These are phyloP conservation scores for Xenops minutus DNA, from an alignment of 2,797 vertebrate species.

Conservation along the genomic window DNA sequence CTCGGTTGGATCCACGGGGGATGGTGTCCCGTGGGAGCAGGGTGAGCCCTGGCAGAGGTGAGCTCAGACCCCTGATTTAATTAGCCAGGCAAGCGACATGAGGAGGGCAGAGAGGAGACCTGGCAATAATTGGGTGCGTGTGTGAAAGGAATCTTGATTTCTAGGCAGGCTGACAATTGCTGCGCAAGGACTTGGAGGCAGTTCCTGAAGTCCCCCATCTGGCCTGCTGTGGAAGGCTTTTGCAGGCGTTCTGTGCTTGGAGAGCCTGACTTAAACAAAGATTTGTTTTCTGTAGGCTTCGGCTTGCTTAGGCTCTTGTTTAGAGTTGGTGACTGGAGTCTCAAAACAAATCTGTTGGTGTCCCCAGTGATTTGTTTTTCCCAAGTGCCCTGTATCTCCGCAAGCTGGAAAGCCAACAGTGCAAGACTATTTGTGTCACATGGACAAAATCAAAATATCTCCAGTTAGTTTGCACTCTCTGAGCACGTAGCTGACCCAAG, in stretches of 20 bases:
- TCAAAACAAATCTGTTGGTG: not conserved
- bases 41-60: not conserved
- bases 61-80: not conserved
- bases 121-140: constrained; percentile 20
- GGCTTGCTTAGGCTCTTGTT: constrained; percentile 11
- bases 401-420: not conserved
- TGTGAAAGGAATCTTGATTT: constrained; percentile 58
- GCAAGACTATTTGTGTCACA: not conserved
- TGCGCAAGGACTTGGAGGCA: not conserved
- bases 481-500: not conserved
- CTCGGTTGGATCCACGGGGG: too few relatives aligned
- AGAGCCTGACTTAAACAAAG: constrained; percentile 5
- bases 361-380: not conserved
- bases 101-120: constrained; percentile 24
- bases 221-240: not conserved
- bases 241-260: not conserved
- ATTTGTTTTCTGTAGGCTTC: constrained; percentile 39
- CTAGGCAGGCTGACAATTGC: constrained; percentile 56
- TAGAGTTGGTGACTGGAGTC: not conserved
- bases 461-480: not conserved
- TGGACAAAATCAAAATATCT: not conserved
- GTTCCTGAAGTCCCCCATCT: constrained; percentile 29
- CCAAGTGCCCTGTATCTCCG: not conserved
- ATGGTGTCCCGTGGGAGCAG: not conserved
- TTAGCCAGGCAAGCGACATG: not conserved